These are phyloP conservation scores for Guaruba guarouba DNA, from an alignment of 2,113 vertebrate genomes.

Conservation along the genomic window DNA sequence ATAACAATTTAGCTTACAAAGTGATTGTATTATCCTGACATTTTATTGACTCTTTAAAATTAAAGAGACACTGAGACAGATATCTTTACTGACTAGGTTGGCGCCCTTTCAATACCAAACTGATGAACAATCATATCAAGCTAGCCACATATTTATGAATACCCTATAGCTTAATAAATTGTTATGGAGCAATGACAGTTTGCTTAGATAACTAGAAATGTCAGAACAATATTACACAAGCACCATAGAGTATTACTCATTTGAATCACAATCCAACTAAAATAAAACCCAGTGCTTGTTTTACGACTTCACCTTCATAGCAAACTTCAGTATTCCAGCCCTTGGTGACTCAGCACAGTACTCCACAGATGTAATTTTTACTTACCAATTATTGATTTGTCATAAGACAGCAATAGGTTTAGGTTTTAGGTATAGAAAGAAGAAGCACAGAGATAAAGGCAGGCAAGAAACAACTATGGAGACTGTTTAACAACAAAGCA, in stretches of 20 bases:
- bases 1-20: slow-evolving; percentile 6
- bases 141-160: slow-evolving; percentile 52
- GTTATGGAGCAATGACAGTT: slow-evolving; percentile 46
- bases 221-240: slow-evolving; percentile 39
- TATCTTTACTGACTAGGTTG: slow-evolving; percentile 44
- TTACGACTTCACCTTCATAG: neutral
- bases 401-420: neutral
- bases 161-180: slow-evolving; percentile 50
- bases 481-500: neutral
- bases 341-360: neutral
- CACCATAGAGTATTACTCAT: neutral
- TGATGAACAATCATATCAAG: slow-evolving; percentile 47
- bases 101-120: slow-evolving; percentile 51
- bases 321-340: slow-evolving; percentile 16
- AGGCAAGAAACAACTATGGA: neutral
- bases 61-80: neutral
- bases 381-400: slow-evolving; percentile 12
- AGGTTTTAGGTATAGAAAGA: neutral
- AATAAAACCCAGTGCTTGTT: slow-evolving; percentile 20
- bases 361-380: neutral
- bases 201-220: slow-evolving; percentile 51
- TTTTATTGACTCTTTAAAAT: slow-evolving; percentile 24
- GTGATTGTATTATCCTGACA: slow-evolving; percentile 26
- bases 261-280: slow-evolving; percentile 9
- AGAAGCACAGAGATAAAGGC: neutral